A percentile compares a stretch with the other conserved stretches of the same genome.
Conservation (phyloP, 1,140 invertebrate species). For the Drosophila busckii region DNA sequence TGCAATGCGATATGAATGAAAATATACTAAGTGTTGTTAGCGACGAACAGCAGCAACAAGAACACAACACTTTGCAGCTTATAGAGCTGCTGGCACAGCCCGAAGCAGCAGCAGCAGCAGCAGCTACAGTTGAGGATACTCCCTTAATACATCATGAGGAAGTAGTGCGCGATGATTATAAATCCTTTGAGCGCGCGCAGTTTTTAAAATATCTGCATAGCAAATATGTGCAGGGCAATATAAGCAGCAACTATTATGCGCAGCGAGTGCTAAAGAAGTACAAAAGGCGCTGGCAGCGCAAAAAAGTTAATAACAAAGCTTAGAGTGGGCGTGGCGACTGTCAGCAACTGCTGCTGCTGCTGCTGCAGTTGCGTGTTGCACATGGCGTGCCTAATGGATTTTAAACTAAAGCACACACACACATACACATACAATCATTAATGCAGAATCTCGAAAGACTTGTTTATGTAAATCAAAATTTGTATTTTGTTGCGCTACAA, state of each 20-base stretch:
- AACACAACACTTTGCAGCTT: constrained; percentile 42
- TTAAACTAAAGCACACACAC: constrained; percentile 22
- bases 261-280: constrained; percentile 68
- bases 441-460: constrained; percentile 73
- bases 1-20: constrained; percentile 77
- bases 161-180: constrained; percentile 46
- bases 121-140: constrained; percentile 21
- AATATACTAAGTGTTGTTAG: constrained; percentile 59
- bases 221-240: constrained; percentile 64
- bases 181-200: constrained; percentile 27
- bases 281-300: constrained; percentile 21
- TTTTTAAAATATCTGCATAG: constrained; percentile 70
- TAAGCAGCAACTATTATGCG: constrained; percentile 55
- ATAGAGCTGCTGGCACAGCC: constrained; percentile 54
- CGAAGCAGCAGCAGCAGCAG: constrained; percentile 25
- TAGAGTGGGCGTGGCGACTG: no score
- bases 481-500: constrained; percentile 15
- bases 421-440: constrained; percentile 34
- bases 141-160: constrained; percentile 62
- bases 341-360: no score
- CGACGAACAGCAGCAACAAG: constrained; percentile 15
- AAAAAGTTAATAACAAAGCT: no score
- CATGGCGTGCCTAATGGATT: constrained; percentile 52
- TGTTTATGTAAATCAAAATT: constrained; percentile 44
- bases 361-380: neutral